These are phyloP conservation scores for Sesamia inferens DNA, from an alignment of 2,888 invertebrate species.

Conservation along the genomic window DNA sequence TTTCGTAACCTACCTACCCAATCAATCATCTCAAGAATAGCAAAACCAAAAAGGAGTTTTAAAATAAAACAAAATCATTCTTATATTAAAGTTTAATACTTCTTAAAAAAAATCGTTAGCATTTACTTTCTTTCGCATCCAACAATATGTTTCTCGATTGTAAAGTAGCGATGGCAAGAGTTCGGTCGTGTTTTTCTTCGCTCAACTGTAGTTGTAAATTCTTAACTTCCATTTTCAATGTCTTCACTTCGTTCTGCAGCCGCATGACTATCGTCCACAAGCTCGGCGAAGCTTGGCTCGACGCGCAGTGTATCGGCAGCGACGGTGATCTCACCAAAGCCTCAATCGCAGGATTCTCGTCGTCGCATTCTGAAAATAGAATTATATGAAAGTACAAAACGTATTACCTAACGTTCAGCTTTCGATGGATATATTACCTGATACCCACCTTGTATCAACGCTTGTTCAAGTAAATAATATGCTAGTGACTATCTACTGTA, in stretches of 20 bases:
- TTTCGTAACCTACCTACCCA: too few relatives aligned
- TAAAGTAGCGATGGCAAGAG: constrained; percentile 84
- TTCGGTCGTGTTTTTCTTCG: constrained; percentile 91
- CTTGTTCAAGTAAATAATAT: constrained; percentile 40
- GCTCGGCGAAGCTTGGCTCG: constrained; percentile 88
- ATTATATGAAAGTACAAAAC: constrained; percentile 64
- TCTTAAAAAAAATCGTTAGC: constrained; percentile 68
- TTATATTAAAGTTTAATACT: constrained; percentile 53
- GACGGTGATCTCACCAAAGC: constrained; percentile 86
- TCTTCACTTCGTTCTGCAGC: constrained; percentile 93
- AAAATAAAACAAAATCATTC: constrained; percentile 22
- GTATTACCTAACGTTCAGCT: constrained; percentile 49
- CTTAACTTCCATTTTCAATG: constrained; percentile 91
- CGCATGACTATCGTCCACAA: constrained; percentile 94
- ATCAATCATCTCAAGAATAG: too few relatives aligned
- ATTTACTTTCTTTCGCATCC: constrained; percentile 88
- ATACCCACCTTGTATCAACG: constrained; percentile 70
- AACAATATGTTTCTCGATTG: constrained; percentile 83
- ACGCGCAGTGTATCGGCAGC: constrained; percentile 83
- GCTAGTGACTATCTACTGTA: constrained; percentile 33
- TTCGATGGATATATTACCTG: constrained; percentile 59
- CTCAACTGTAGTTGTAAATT: constrained; percentile 91
- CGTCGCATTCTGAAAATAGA: constrained; percentile 87
- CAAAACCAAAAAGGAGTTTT: neutral
- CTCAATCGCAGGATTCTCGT: constrained; percentile 83